Base-by-base conservation (phyloP, 2,888 invertebrate species). In the Euspilapteryx auroguttella region DNA sequence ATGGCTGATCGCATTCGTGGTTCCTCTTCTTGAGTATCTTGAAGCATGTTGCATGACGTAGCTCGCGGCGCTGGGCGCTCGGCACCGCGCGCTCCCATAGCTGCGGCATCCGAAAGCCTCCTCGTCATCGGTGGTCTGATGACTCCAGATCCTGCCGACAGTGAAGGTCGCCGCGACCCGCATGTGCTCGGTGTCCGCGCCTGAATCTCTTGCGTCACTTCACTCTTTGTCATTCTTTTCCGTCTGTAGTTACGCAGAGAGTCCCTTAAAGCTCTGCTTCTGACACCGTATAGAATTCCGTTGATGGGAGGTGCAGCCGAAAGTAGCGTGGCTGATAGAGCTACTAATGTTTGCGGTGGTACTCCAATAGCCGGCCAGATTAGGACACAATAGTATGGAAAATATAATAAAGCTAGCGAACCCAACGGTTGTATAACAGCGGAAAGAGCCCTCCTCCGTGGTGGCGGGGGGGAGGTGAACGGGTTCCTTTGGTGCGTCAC, bases 401-500 rank as follows among this genome's bases (percentile, higher is more conserved):
- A 80, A 54, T 88, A 89, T 2, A 89, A 73, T 27, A 87, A 54
- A 10, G 87, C 77, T 33, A 89, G 64, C 1, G 87, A 86, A 6
- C 85, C 85, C 12, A 89, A 73, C 11, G 89, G 78, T 50, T 88
- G 87, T 32, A 88, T 63, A 14, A 89, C 83, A 37, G 82, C 81
- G n/a, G 82, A 78, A 7, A 85, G 54, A 6, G 86, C 85, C 38
- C 80, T 78, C 8, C 80, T 69, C 9, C 81, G 77, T 1, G 84
- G 83, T 2, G 83, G 81, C 1, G 83, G 81, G 14, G 85, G 85
- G 25, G 86, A 79, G 36, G 84, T 81, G 52, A 89, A 87, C 6
- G 89, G 89, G 47, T 89, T 89, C 37, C 87, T 73, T 52, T 89
- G 89, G 47, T 88, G 88, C 0, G 88, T 89, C 41, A 89, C 87